Percentiles rank a stretch among this genome's conserved stretches.
Evolutionary conservation across 2,797 vertebrate genomes (phyloP).

Genomic region (Enteromius argenteus): DNA sequence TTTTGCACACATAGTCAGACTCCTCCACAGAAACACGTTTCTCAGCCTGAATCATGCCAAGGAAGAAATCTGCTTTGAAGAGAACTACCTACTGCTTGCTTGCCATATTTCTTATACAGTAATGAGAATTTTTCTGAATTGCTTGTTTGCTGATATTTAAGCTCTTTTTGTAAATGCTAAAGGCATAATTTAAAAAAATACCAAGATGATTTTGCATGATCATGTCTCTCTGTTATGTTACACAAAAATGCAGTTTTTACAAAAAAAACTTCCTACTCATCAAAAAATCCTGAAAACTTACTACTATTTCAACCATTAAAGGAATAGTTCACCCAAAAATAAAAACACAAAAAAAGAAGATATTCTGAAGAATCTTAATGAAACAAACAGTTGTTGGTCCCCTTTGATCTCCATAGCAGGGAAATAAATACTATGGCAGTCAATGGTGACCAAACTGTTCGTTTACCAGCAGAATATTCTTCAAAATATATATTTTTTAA

Average conservation of each 20-base stretch:
- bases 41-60: conserved; percentile 4
- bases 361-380: neutral
- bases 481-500: neutral
- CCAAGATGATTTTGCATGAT: neutral
- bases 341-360: no score
- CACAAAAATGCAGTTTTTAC: neutral
- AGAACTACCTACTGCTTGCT: neutral
- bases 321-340: neutral
- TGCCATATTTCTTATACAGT: neutral
- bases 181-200: neutral
- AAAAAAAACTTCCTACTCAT: neutral
- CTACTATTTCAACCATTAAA: neutral
- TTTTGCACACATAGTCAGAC: neutral
- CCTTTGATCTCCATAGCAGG: neutral
- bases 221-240: neutral
- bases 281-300: neutral
- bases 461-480: neutral
- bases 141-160: neutral
- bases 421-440: neutral
- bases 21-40: conserved; percentile 18
- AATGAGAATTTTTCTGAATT: neutral
- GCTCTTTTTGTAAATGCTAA: neutral
- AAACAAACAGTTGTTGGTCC: neutral
- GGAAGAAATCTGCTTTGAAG: neutral
- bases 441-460: neutral